Conservation (phyloP, 1,140 invertebrate genomes). For the Nymphalis io region DNA sequence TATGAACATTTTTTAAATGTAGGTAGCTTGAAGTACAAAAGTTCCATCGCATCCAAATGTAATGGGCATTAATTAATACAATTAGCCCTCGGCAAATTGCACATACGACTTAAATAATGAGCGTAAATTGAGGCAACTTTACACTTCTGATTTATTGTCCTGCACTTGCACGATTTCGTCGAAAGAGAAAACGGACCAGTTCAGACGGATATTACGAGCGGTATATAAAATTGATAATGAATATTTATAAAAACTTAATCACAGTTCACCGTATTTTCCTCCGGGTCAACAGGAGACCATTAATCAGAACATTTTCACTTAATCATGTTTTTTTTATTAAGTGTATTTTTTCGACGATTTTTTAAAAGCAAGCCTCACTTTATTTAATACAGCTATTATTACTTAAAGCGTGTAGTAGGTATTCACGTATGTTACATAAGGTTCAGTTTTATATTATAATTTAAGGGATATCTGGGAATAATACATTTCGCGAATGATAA, state of each 20-base stretch:
- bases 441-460: no score
- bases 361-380: conserved; percentile 9
- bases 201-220: conserved; percentile 69
- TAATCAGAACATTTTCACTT: conserved; percentile 72
- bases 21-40: conserved; percentile 43
- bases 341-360: conserved; percentile 27
- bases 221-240: conserved; percentile 75
- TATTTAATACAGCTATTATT: not conserved
- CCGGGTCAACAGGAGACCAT: conserved; percentile 58
- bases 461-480: no score
- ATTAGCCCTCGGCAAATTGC: conserved; percentile 78
- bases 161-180: conserved; percentile 75
- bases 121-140: conserved; percentile 77
- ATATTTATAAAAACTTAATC: conserved; percentile 77
- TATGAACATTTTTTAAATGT: conserved; percentile 49
- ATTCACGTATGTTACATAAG: not conserved
- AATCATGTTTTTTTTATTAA: conserved; percentile 51
- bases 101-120: conserved; percentile 77
- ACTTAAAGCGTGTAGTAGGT: not conserved
- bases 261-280: conserved; percentile 59
- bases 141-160: conserved; percentile 80
- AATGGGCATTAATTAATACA: conserved; percentile 79
- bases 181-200: conserved; percentile 79
- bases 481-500: no score
- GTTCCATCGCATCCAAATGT: conserved; percentile 62